Base-by-base conservation (phyloP, 2,888 invertebrate species). In the Capitulum mitella region DNA sequence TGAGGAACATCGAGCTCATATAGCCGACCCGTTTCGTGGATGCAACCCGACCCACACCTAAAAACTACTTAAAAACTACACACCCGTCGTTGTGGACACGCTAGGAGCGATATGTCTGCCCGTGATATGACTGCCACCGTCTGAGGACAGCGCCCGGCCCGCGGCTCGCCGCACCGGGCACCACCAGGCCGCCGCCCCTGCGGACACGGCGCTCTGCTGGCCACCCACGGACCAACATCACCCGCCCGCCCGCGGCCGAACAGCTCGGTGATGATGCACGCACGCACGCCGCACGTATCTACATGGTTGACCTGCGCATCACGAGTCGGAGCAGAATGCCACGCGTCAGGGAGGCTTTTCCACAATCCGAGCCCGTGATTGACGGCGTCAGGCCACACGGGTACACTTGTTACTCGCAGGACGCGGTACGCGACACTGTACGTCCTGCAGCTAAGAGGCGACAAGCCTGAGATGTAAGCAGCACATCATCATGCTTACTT, bases 61-160 rank as follows among this genome's bases (percentile, higher is more conserved):
- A n/a, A n/a, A n/a, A n/a, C n/a, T n/a, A n/a, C 58, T 58, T 58
- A 58, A 16, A 58, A 58, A 58, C 58, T 58, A 58, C n/a, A 29
- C 58, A 58, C 58, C 58, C 58, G 58, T 58, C 8, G 58, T 29
- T 58, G 58, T 58, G 58, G 8, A n/a, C 58, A 58, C 29, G 1
- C 10, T 29, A 29, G n/a, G 29, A 8, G 0, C 29, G n/a, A n/a
- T 58, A n/a, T 29, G 58, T 10, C 29, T 51, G 51, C 19, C 22
- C 29, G n/a, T 58, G 58, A 58, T 58, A 58, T 58, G 58, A 58
- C 58, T 58, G 16, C 58, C 58, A 29, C n/a, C 29, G 8, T 8
- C 6, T 16, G 29, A 58, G 22, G 29, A 29, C 51, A 22, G 19
- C 51, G 19, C 14, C 8, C 51, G 3, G 19, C 51, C 19, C 10